Percentiles rank a stretch among this genome's conserved stretches.
Conservation (phyloP, 2,113 vertebrate genomes). For the Ceyx melanurus region DNA sequence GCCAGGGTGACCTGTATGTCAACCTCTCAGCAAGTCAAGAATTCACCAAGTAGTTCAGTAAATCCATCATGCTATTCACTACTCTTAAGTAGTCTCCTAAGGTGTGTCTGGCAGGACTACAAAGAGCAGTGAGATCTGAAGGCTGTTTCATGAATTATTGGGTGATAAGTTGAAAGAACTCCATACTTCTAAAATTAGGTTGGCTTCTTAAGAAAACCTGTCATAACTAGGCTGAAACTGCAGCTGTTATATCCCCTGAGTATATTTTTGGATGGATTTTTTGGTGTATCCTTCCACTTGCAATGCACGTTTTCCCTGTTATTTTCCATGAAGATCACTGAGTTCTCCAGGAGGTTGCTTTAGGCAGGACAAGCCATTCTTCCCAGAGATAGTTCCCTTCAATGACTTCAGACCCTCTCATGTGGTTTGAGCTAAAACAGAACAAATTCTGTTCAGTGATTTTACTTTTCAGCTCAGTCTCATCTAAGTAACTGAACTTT, state of each 20-base stretch:
- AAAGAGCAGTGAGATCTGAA: constrained; percentile 47
- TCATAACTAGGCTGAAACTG: neutral
- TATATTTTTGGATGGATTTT: neutral
- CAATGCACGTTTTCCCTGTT: neutral
- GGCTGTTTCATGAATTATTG: constrained; percentile 43
- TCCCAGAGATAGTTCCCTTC: neutral
- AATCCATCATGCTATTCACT: neutral
- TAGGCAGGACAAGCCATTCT: neutral
- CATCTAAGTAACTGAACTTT: neutral
- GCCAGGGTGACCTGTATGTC: neutral
- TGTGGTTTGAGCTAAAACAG: neutral
- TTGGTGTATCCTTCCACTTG: neutral
- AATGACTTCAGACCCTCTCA: neutral
- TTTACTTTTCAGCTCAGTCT: neutral
- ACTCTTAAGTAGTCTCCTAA: neutral
- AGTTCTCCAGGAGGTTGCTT: neutral
- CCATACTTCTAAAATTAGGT: neutral
- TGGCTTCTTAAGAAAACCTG: neutral
- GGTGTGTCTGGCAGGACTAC: constrained; percentile 31
- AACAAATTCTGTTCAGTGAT: neutral
- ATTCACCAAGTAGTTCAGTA: neutral
- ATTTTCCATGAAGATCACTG: neutral
- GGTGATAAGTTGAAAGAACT: constrained; percentile 20
- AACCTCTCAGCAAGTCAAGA: neutral
- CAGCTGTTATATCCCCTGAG: neutral